Percentiles rank a stretch among this genome's conserved stretches.
Evolutionary conservation across 2,113 vertebrate genomes (phyloP).

Genomic region (Anguilla rostrata): DNA sequence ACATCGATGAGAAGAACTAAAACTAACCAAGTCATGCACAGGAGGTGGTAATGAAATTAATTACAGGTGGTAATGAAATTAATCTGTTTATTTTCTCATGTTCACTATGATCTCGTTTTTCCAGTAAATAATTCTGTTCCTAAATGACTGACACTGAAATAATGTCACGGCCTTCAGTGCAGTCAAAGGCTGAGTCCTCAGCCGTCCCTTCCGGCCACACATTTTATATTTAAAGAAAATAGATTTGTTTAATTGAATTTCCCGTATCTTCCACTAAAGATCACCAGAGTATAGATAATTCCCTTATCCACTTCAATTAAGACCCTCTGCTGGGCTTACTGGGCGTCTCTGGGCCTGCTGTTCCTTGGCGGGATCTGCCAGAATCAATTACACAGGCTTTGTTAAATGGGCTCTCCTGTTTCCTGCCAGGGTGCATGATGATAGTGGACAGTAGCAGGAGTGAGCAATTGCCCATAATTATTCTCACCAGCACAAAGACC

Average conservation of each 20-base stretch:
- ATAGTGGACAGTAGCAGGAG: constrained; percentile 17
- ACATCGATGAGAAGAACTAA: neutral
- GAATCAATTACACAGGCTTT: constrained; percentile 72
- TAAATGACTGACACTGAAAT: constrained; percentile 4
- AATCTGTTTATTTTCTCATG: neutral
- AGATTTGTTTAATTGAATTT: constrained; percentile 71
- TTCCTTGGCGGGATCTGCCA: constrained; percentile 71
- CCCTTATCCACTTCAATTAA: constrained; percentile 68
- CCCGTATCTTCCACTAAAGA: constrained; percentile 53
- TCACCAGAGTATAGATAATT: constrained; percentile 70
- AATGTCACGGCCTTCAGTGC: neutral
- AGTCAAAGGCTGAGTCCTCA: neutral
- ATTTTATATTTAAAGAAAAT: constrained; percentile 48
- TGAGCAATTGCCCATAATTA: neutral
- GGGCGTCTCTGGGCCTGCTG: constrained; percentile 61
- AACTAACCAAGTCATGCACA: neutral
- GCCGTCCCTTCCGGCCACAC: constrained; percentile 20
- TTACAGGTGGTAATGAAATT: neutral
- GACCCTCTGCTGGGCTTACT: constrained; percentile 68
- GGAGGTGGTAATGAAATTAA: neutral
- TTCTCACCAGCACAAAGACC: constrained; percentile 3
- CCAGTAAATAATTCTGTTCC: neutral
- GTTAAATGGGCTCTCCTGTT: constrained; percentile 57
- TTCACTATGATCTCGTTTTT: neutral
- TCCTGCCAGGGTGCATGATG: constrained; percentile 44